Conservation (phyloP, 2,113 vertebrate species). For the Rhipidura dahli region DNA sequence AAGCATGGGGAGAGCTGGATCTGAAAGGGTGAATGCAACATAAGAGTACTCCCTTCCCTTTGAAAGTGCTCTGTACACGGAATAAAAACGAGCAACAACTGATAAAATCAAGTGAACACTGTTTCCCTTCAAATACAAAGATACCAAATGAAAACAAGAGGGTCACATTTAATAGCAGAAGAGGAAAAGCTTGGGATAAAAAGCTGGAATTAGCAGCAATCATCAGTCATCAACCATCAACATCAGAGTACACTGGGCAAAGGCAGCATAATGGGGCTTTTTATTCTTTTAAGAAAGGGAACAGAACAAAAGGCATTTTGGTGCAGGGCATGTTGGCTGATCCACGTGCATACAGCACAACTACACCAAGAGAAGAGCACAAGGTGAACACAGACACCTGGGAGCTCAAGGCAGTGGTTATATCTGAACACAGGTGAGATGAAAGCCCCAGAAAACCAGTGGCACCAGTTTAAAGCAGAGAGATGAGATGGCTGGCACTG, state of each 20-base stretch:
- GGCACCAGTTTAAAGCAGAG: background rate
- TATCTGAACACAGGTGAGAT: rapidly evolving
- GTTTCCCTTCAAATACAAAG: background rate
- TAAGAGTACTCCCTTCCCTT: background rate
- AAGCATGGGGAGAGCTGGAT: rapidly evolving
- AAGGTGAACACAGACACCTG: background rate
- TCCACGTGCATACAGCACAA: rapidly evolving
- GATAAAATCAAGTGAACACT: background rate
- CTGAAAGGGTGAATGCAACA: background rate
- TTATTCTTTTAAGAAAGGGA: background rate
- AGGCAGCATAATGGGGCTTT: background rate
- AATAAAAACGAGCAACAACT: background rate
- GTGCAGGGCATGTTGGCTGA: background rate
- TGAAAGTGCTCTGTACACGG: background rate
- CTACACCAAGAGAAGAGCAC: background rate
- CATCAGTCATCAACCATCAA: constrained; percentile 14
- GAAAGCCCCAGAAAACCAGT: background rate
- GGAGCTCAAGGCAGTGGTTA: background rate
- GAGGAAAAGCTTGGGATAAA: constrained; percentile 6
- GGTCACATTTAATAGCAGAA: background rate
- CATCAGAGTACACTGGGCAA: background rate
- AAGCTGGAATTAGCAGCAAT: background rate
- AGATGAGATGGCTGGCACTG: rapidly evolving
- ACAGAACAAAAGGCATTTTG: background rate
- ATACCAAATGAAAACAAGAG: background rate